A percentile compares a stretch with the other conserved stretches of the same genome.
Evolutionary conservation across 2,797 vertebrate species (phyloP).

Genomic region (Pangasius djambal): DNA sequence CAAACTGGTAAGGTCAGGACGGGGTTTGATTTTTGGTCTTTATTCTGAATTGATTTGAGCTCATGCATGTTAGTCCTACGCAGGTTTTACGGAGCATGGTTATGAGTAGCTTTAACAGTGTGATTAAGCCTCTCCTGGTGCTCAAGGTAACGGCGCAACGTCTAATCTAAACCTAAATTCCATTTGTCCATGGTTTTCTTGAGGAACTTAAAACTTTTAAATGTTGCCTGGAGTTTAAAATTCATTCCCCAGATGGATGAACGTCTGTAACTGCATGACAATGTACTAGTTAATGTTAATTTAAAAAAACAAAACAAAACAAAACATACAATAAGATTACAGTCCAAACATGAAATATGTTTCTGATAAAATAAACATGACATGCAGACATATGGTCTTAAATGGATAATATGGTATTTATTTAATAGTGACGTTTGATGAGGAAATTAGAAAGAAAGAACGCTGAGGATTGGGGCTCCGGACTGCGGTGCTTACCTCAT

Average conservation of each 20-base stretch:
- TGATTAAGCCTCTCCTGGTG: neutral
- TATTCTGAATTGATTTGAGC: neutral
- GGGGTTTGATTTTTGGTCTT: neutral
- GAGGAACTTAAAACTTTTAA: neutral
- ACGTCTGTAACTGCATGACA: neutral
- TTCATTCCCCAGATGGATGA: neutral
- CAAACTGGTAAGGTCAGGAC: neutral
- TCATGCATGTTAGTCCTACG: neutral
- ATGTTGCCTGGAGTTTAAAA: neutral
- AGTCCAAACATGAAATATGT: neutral
- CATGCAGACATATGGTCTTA: neutral
- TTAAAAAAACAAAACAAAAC: neutral
- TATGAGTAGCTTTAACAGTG: neutral
- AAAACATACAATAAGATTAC: neutral
- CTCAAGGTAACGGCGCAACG: neutral
- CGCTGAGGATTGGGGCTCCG: neutral
- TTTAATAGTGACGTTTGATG: neutral
- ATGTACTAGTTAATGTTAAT: neutral
- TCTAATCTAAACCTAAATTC: neutral
- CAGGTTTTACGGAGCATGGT: neutral
- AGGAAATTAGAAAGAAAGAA: neutral
- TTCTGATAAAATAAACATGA: neutral
- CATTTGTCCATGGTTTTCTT: neutral
- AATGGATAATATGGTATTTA: neutral
- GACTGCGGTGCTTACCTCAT: constrained; percentile 77